Percentiles rank a stretch among this genome's conserved stretches.
phyloP scores from a whole-genome alignment of 1,140 invertebrate species.

The Drosophila gunungcola region DNA sequence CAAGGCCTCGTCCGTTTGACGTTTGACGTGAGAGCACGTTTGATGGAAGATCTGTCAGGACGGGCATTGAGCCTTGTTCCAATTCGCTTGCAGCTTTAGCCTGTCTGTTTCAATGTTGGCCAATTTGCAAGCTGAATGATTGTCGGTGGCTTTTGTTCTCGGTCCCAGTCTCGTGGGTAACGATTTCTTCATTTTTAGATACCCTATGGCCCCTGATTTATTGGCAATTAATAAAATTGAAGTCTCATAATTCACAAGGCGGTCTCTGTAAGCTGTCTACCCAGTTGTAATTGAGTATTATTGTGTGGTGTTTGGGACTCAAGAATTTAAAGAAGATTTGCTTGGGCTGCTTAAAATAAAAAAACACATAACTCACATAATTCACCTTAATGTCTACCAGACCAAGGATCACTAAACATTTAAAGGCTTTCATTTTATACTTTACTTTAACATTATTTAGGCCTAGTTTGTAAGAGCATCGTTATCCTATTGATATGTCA shows the following conservation, averaged over 20 bases:
- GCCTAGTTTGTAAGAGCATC: too few species aligned
- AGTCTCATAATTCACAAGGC: slow-evolving; percentile 72
- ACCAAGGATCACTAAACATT: too few species aligned
- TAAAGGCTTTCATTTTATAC: too few species aligned
- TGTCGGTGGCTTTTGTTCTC: slow-evolving; percentile 80
- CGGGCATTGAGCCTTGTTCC: slow-evolving; percentile 73
- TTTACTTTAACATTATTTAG: too few species aligned
- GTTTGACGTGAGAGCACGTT: slow-evolving; percentile 80
- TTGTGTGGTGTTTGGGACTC: not conserved
- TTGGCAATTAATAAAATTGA: slow-evolving; percentile 84
- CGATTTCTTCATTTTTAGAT: slow-evolving; percentile 63
- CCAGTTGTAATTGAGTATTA: slow-evolving; percentile 15
- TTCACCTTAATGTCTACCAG: too few species aligned
- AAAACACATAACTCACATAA: too few species aligned
- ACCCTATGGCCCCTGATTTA: slow-evolving; percentile 73
- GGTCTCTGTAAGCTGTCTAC: slow-evolving; percentile 26
- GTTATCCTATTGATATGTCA: too few species aligned
- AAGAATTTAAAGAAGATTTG: not conserved
- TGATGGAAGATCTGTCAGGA: slow-evolving; percentile 78
- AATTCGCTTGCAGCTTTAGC: slow-evolving; percentile 66
- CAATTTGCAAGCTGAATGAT: slow-evolving; percentile 79
- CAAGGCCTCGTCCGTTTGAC: slow-evolving; percentile 74
- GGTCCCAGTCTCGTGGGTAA: slow-evolving; percentile 3
- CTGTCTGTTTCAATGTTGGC: slow-evolving; percentile 80
- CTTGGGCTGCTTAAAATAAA: not conserved